phyloP scores from a whole-genome alignment of 2,888 invertebrate species.

The Epirrhoe alternata region DNA sequence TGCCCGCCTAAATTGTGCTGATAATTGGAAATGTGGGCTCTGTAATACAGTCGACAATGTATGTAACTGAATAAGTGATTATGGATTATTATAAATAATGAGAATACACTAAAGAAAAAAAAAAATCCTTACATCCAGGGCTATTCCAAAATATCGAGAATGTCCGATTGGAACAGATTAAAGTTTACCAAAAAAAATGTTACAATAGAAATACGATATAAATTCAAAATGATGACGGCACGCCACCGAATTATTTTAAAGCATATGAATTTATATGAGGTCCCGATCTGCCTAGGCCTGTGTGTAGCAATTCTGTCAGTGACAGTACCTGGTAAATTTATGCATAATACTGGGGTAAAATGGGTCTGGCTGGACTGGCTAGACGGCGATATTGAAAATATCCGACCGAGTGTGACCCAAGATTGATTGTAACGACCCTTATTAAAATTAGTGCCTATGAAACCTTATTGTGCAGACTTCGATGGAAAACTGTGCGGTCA shows the following conservation, averaged over 20 bases:
- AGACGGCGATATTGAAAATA: constrained; percentile 28
- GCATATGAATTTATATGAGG: too few species aligned
- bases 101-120: too few species aligned
- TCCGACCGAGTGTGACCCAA: constrained; percentile 26
- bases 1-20: constrained; percentile 19
- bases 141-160: too few species aligned
- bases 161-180: too few species aligned
- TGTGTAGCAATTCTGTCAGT: background rate
- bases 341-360: constrained; percentile 25
- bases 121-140: too few species aligned
- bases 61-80: too few species aligned
- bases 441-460: constrained; percentile 1
- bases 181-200: too few species aligned
- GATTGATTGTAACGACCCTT: constrained; percentile 15
- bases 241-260: too few species aligned
- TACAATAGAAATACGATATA: too few species aligned
- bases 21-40: constrained; percentile 22
- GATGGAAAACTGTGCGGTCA: background rate
- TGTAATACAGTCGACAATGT: constrained; percentile 2
- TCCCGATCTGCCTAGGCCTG: too few species aligned
- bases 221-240: too few species aligned
- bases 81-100: too few species aligned
- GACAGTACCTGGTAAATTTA: constrained; percentile 24
- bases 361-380: constrained; percentile 16
- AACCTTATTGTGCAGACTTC: background rate